Base-by-base conservation (phyloP, 2,888 invertebrate genomes). In the Biston betularia region DNA sequence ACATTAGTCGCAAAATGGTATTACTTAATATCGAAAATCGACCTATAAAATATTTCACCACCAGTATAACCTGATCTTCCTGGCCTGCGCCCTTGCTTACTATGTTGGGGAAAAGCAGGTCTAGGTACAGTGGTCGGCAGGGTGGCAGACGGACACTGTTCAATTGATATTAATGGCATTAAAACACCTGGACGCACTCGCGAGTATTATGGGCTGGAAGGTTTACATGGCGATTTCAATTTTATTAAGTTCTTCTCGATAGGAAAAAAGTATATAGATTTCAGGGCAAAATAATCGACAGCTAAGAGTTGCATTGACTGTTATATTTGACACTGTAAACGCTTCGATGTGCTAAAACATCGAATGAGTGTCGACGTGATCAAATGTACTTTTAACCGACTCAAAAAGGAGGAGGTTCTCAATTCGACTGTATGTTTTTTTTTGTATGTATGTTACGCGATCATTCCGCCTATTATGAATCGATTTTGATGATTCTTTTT, bases 91-190 rank as follows among this genome's bases (percentile, higher is more conserved):
- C 57, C 63, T 73, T 68, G 61, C 58, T 60, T 34, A 45, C 48
- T 53, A 46, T n/a, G 63, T 65, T 63, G 76, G 80, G 83, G 81
- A 65, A 76, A 50, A 74, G 79, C 8, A 72, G 84, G 69, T 83
- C 89, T 70, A 35, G 65, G 70, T 86, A 76, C 14, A 63, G 56
- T 85, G 88, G 90, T 65, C 44, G 69, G 66, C 58, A 64, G 73
- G 78, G 79, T 81, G 83, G 80, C 84, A 83, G 83, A 87, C 86
- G 90, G 93, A 87, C 89, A 90, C 75, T 86, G 86, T 83, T 87
- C 91, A 90, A 93, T 93, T 92, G 93, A 92, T 92, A 93, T 92
- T 90, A 92, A 93, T 90, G 90, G 85, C 79, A 75, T 79, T 80
- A 83, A 81, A 84, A 86, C 93, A 93, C 93, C 93, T 93, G 93